Conservation (phyloP, 1,140 invertebrate genomes). For the Drosophila jambulina region DNA sequence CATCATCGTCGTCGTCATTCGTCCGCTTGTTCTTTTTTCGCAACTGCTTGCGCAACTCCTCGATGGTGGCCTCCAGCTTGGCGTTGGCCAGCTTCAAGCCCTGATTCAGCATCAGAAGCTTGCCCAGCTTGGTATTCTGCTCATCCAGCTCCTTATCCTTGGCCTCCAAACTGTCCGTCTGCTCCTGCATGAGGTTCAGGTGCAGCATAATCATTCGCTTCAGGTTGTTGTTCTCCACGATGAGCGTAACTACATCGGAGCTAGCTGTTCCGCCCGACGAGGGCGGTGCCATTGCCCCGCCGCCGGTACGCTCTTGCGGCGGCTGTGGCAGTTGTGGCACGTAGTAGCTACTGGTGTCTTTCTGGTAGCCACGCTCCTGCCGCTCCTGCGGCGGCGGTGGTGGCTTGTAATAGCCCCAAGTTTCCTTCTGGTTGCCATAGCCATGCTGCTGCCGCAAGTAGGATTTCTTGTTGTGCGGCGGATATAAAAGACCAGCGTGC, state of each 20-base stretch:
- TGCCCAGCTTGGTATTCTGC: slow-evolving; percentile 40
- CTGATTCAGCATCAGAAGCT: slow-evolving; percentile 52
- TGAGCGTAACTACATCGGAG: slow-evolving; percentile 61
- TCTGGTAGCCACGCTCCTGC: slow-evolving; percentile 23
- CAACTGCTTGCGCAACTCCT: slow-evolving; percentile 57
- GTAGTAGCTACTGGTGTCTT: slow-evolving; percentile 34
- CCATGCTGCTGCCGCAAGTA: slow-evolving; percentile 40
- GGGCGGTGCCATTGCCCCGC: slow-evolving; percentile 32
- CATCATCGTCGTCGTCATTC: slow-evolving; percentile 50
- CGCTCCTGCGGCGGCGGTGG: slow-evolving; percentile 12
- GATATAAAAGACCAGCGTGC: not conserved
- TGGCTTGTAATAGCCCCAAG: slow-evolving; percentile 45
- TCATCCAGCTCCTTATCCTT: slow-evolving; percentile 88
- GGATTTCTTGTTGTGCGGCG: slow-evolving; percentile 24
- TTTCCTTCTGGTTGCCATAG: slow-evolving; percentile 21
- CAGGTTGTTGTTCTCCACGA: slow-evolving; percentile 70
- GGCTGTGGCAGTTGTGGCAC: slow-evolving; percentile 25
- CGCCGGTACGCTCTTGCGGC: not conserved
- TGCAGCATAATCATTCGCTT: slow-evolving; percentile 88
- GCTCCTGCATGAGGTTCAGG: slow-evolving; percentile 90
- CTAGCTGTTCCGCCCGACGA: slow-evolving; percentile 10
- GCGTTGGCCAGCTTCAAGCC: slow-evolving; percentile 53
- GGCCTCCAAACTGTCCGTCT: slow-evolving; percentile 89
- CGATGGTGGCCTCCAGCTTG: slow-evolving; percentile 45
- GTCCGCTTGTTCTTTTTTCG: slow-evolving; percentile 42